Evolutionary conservation across 1,140 invertebrate species (phyloP).

Genomic region (Heliconius hewitsoni): DNA sequence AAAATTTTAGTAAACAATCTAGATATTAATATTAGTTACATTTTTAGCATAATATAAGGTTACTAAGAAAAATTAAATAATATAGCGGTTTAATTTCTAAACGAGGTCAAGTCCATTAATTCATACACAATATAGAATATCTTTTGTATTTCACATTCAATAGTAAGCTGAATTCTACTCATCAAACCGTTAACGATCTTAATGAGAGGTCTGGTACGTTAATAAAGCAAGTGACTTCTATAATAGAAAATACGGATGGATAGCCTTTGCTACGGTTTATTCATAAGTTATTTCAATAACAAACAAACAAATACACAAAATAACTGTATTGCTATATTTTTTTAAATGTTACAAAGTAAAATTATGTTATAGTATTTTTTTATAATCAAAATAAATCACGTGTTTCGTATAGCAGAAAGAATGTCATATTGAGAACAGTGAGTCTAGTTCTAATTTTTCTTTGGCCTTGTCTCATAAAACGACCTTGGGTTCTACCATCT

Average conservation of each 20-base stretch:
- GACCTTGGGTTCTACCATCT: too few species aligned
- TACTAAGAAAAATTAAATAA: neutral
- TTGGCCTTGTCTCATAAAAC: too few species aligned
- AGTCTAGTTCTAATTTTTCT: too few species aligned
- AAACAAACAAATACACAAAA: neutral
- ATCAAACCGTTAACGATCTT: slow-evolving; percentile 33
- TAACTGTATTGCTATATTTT: neutral
- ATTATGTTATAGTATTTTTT: too few species aligned
- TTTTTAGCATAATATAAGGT: too few species aligned
- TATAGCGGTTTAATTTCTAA: slow-evolving; percentile 1
- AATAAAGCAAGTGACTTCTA: slow-evolving; percentile 8
- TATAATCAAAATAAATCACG: too few species aligned
- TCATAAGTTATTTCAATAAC: neutral
- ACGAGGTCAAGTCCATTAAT: slow-evolving; percentile 23
- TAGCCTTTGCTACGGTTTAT: slow-evolving; percentile 1
- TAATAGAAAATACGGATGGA: slow-evolving; percentile 16
- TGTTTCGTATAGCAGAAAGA: too few species aligned
- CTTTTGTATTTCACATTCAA: slow-evolving; percentile 29
- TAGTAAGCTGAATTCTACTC: slow-evolving; percentile 25
- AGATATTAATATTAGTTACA: too few species aligned
- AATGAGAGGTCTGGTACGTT: slow-evolving; percentile 20
- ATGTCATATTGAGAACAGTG: too few species aligned
- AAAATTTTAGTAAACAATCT: slow-evolving; percentile 2
- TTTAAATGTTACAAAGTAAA: too few species aligned
- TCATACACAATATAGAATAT: slow-evolving; percentile 11